Conservation (phyloP, 2,888 invertebrate genomes). For the Thereva nobilitata region DNA sequence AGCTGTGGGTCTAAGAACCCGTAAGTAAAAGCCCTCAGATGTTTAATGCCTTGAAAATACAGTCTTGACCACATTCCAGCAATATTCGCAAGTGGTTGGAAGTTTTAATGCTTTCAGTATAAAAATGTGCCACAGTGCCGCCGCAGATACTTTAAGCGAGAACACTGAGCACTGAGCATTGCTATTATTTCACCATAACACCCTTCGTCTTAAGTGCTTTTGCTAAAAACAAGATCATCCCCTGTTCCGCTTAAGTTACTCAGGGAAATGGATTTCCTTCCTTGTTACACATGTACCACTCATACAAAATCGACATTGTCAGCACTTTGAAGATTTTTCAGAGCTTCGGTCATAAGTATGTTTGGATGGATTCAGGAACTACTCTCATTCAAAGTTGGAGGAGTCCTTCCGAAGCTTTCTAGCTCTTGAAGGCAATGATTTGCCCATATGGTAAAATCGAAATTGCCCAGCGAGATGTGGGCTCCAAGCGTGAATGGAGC, state of each 20-base stretch:
- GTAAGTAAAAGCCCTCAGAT: constrained; percentile 29
- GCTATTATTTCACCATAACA: constrained; percentile 34
- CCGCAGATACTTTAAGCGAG: constrained; percentile 23
- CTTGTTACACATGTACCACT: constrained; percentile 31
- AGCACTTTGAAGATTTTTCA: constrained; percentile 27
- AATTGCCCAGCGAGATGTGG: neutral
- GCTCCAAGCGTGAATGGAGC: too few relatives aligned
- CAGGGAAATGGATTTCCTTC: constrained; percentile 35
- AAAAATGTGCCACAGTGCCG: constrained; percentile 14
- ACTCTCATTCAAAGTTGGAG: neutral
- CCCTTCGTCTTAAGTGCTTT: constrained; percentile 32
- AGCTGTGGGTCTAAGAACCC: constrained; percentile 4
- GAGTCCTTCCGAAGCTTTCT: constrained; percentile 11
- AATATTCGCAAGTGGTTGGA: constrained; percentile 23
- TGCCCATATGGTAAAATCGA: constrained; percentile 29
- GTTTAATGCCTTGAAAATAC: constrained; percentile 22
- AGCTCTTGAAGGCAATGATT: constrained; percentile 26
- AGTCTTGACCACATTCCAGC: constrained; percentile 32
- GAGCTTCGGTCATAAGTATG: constrained; percentile 6
- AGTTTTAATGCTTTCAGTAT: constrained; percentile 33
- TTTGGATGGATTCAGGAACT: constrained; percentile 8
- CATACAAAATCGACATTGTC: constrained; percentile 32
- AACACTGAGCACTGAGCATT: neutral
- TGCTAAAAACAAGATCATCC: constrained; percentile 35
- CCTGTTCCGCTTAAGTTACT: constrained; percentile 36